Evolutionary conservation across 2,113 vertebrate species (phyloP).

Genomic region (Periophthalmodon schlosseri): DNA sequence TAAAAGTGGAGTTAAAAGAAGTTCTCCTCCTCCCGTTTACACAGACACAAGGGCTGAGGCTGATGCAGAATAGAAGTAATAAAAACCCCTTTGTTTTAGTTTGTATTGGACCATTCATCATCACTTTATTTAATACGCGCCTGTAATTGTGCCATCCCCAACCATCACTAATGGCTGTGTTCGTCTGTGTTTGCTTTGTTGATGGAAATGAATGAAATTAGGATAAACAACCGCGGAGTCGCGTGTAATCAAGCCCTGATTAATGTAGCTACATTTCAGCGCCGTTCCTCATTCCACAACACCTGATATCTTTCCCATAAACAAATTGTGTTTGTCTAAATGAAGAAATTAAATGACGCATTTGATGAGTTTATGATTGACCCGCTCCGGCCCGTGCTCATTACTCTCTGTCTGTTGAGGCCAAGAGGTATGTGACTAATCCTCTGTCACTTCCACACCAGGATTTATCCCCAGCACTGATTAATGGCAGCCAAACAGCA

Average conservation of each 20-base stretch:
- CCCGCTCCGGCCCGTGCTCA: slow-evolving; percentile 89
- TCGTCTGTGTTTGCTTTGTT: slow-evolving; percentile 95
- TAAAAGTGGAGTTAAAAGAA: slow-evolving; percentile 49
- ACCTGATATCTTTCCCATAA: slow-evolving; percentile 99
- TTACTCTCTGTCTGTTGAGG: slow-evolving; percentile 85
- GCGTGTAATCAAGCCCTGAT: slow-evolving; percentile 98
- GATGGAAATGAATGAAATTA: slow-evolving; percentile 99
- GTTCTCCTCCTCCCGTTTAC: slow-evolving; percentile 37
- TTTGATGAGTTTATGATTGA: slow-evolving; percentile 99
- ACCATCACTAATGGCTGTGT: slow-evolving; percentile 83
- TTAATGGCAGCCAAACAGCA: slow-evolving; percentile 92
- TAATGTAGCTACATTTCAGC: slow-evolving; percentile 94
- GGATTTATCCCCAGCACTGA: slow-evolving; percentile 97
- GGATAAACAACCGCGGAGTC: slow-evolving; percentile 98
- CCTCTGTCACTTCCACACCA: slow-evolving; percentile 87
- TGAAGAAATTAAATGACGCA: slow-evolving; percentile 99
- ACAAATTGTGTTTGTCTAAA: slow-evolving; percentile 99
- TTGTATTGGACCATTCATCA: slow-evolving; percentile 91
- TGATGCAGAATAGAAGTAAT: slow-evolving; percentile 80
- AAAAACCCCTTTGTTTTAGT: slow-evolving; percentile 86
- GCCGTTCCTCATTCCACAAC: slow-evolving; percentile 96
- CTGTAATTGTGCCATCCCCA: slow-evolving; percentile 86
- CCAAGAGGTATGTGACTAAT: slow-evolving; percentile 89
- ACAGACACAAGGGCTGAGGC: slow-evolving; percentile 51
- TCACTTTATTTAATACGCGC: slow-evolving; percentile 88